These are phyloP conservation scores for Lepeophtheirus nordmannii DNA, from an alignment of 2,888 invertebrate genomes.

Conservation along the genomic window DNA sequence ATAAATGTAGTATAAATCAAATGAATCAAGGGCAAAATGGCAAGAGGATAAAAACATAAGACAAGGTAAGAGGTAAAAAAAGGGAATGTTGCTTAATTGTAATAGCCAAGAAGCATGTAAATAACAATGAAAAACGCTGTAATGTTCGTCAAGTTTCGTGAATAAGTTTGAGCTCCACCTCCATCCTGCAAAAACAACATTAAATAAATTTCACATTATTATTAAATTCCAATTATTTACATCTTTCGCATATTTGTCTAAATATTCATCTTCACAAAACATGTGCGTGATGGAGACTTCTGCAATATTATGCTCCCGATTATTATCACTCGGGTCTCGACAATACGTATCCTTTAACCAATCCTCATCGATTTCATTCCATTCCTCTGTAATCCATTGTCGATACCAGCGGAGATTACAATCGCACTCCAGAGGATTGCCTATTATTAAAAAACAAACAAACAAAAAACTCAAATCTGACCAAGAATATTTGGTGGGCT, in stretches of 20 bases:
- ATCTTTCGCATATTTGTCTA: background rate
- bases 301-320: conserved; percentile 16
- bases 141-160: background rate
- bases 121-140: background rate
- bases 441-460: conserved; percentile 37
- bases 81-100: background rate
- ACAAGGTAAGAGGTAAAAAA: background rate
- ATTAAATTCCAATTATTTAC: background rate
- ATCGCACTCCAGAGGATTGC: conserved; percentile 72
- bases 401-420: conserved; percentile 79
- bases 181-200: background rate
- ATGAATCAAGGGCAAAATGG: background rate
- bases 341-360: conserved; percentile 17
- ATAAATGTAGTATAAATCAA: background rate
- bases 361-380: conserved; percentile 13
- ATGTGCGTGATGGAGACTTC: conserved; percentile 16
- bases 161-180: background rate
- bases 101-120: background rate
- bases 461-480: background rate
- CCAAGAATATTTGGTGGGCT: too few species aligned
- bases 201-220: background rate
- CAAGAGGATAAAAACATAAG: background rate
- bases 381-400: conserved; percentile 47
- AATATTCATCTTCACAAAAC: conserved; percentile 12
- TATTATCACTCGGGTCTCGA: background rate